Percentiles rank a stretch among this genome's conserved stretches.
phyloP scores from a whole-genome alignment of 1,140 invertebrate genomes.

The Hestina assimilis region DNA sequence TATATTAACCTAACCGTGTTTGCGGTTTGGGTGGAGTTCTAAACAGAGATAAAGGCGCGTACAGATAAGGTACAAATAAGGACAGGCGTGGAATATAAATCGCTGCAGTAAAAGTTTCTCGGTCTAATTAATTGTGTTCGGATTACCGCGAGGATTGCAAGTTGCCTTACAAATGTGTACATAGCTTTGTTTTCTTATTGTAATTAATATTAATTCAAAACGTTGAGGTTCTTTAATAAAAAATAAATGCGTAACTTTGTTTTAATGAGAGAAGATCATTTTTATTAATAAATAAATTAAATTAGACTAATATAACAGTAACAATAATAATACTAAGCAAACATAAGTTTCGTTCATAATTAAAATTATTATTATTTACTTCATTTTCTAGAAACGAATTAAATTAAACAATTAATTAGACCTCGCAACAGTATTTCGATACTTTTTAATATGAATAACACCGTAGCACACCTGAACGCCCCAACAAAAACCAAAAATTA shows the following conservation, averaged over 20 bases:
- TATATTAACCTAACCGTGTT: slow-evolving; percentile 9
- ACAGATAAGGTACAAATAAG: slow-evolving; percentile 36
- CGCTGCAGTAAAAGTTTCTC: slow-evolving; percentile 54
- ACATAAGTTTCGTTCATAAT: too few relatives aligned
- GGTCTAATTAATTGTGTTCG: slow-evolving; percentile 64
- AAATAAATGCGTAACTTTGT: too few relatives aligned
- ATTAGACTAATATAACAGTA: too few relatives aligned
- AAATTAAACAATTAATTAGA: neutral
- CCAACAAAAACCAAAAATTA: slow-evolving; percentile 75
- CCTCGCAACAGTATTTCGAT: slow-evolving; percentile 7
- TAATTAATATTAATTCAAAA: neutral
- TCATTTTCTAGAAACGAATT: too few relatives aligned
- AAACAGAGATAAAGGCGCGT: slow-evolving; percentile 42
- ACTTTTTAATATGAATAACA: slow-evolving; percentile 19
- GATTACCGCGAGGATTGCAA: slow-evolving; percentile 38
- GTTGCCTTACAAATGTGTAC: slow-evolving; percentile 8
- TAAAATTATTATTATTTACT: neutral
- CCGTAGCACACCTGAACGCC: slow-evolving; percentile 51
- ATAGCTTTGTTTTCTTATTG: neutral
- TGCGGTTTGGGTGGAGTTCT: slow-evolving; percentile 15
- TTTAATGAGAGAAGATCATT: too few relatives aligned
- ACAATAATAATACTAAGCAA: too few relatives aligned
- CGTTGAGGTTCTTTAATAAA: too few relatives aligned
- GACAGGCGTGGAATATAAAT: slow-evolving; percentile 59
- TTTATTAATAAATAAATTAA: too few relatives aligned